Percentiles rank a stretch among this genome's conserved stretches.
phyloP scores from a whole-genome alignment of 2,797 vertebrate genomes.

The Centroberyx gerrardi region DNA sequence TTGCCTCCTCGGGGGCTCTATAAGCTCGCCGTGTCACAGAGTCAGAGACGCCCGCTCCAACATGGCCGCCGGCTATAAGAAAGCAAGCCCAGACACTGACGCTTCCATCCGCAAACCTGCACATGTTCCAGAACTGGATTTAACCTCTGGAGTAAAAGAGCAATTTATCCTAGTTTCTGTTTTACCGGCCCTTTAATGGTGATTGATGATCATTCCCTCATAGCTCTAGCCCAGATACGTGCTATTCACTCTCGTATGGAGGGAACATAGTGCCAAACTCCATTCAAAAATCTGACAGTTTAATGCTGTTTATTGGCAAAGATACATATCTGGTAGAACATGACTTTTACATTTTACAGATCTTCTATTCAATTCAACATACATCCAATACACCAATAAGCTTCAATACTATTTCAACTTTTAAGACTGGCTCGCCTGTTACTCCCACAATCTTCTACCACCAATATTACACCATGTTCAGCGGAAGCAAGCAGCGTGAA shows the following conservation, averaged over 20 bases:
- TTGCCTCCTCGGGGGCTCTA: slow-evolving; percentile 51
- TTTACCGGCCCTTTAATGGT: slow-evolving; percentile 16
- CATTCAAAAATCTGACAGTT: slow-evolving; percentile 28
- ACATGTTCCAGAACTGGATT: slow-evolving; percentile 23
- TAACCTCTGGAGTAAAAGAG: background rate
- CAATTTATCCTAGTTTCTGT: background rate
- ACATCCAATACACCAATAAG: too few species aligned
- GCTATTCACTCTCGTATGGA: slow-evolving; percentile 21
- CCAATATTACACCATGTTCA: background rate
- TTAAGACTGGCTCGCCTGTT: too few species aligned
- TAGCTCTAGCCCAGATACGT: background rate
- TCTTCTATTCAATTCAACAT: background rate
- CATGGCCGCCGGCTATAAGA: slow-evolving; percentile 54
- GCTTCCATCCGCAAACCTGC: slow-evolving; percentile 33
- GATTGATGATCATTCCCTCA: slow-evolving; percentile 50
- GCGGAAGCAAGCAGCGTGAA: too few species aligned
- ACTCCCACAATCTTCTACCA: background rate
- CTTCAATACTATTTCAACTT: too few species aligned
- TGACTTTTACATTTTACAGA: background rate
- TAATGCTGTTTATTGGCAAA: slow-evolving; percentile 25
- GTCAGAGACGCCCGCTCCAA: slow-evolving; percentile 58
- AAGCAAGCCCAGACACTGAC: slow-evolving; percentile 43
- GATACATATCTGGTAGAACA: background rate
- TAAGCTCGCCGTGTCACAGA: slow-evolving; percentile 57
- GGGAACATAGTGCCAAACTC: slow-evolving; percentile 30